These are phyloP conservation scores for Lutjanus campechanus DNA, from an alignment of 2,797 vertebrate genomes.

Conservation along the genomic window DNA sequence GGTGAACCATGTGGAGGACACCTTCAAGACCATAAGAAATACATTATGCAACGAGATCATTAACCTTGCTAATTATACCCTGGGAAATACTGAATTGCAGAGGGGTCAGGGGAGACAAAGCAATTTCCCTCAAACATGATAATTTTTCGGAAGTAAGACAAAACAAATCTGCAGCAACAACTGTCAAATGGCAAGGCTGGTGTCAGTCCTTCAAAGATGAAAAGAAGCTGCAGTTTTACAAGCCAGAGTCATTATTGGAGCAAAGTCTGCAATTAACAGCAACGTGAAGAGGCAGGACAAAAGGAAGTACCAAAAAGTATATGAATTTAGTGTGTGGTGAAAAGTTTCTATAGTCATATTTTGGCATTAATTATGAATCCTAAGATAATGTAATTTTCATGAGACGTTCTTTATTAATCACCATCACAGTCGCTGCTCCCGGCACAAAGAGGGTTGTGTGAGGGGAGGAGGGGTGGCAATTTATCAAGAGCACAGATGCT, in stretches of 20 bases:
- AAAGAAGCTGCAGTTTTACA: neutral
- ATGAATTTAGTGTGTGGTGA: slow-evolving; percentile 27
- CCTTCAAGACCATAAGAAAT: slow-evolving; percentile 49
- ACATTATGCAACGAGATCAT: slow-evolving; percentile 56
- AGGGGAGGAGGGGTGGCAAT: slow-evolving; percentile 42
- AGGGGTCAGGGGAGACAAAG: slow-evolving; percentile 17
- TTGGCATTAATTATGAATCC: slow-evolving; percentile 78
- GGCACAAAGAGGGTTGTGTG: slow-evolving; percentile 56
- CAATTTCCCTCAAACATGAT: slow-evolving; percentile 9
- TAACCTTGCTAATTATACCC: slow-evolving; percentile 49
- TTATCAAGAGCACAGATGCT: slow-evolving; percentile 52
- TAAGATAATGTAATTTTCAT: slow-evolving; percentile 78
- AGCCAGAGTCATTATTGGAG: slow-evolving; percentile 8
- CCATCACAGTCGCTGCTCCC: slow-evolving; percentile 63
- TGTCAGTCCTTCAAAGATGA: slow-evolving; percentile 25
- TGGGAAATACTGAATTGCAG: slow-evolving; percentile 26
- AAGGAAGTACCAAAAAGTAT: slow-evolving; percentile 21
- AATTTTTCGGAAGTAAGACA: neutral
- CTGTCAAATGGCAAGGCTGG: neutral
- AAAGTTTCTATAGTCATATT: slow-evolving; percentile 64
- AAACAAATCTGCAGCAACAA: slow-evolving; percentile 16
- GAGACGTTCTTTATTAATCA: slow-evolving; percentile 79
- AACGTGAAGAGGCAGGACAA: slow-evolving; percentile 2
- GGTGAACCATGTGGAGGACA: slow-evolving; percentile 44
- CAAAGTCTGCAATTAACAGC: slow-evolving; percentile 18